phyloP scores from a whole-genome alignment of 2,888 invertebrate species.

The Dromius quadrimaculatus region DNA sequence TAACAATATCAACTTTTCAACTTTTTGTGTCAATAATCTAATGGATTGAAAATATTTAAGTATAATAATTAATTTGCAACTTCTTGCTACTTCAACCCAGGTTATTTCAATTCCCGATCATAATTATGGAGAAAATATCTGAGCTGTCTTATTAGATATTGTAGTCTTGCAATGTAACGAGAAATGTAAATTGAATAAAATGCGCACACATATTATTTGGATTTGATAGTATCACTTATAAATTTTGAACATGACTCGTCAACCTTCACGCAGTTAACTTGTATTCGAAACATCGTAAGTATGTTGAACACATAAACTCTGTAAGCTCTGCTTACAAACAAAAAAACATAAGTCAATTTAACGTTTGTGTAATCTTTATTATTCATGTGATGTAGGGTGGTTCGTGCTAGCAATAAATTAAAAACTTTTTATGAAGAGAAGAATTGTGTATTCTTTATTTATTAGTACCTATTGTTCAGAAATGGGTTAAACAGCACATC shows the following conservation, averaged over 20 bases:
- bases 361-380: constrained; percentile 27
- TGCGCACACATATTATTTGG: too few relatives aligned
- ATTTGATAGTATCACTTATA: too few relatives aligned
- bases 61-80: too few relatives aligned
- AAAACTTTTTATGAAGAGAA: constrained; percentile 10
- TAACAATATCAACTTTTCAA: too few relatives aligned
- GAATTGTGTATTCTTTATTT: constrained; percentile 13
- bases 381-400: constrained; percentile 1
- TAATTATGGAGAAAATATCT: too few relatives aligned
- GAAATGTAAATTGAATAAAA: too few relatives aligned
- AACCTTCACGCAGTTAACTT: constrained; percentile 22
- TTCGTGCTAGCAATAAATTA: not conserved
- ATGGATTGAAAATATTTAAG: too few relatives aligned
- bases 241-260: constrained; percentile 10
- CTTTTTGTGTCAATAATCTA: too few relatives aligned
- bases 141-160: too few relatives aligned
- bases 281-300: constrained; percentile 29
- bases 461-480: constrained; percentile 23
- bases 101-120: too few relatives aligned
- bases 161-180: too few relatives aligned
- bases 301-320: constrained; percentile 23
- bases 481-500: not conserved
- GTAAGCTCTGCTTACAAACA: constrained; percentile 18
- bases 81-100: too few relatives aligned
- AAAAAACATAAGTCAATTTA: constrained; percentile 7